Evolutionary conservation across 2,113 vertebrate genomes (phyloP).

Genomic region (Lepisosteus oculatus): DNA sequence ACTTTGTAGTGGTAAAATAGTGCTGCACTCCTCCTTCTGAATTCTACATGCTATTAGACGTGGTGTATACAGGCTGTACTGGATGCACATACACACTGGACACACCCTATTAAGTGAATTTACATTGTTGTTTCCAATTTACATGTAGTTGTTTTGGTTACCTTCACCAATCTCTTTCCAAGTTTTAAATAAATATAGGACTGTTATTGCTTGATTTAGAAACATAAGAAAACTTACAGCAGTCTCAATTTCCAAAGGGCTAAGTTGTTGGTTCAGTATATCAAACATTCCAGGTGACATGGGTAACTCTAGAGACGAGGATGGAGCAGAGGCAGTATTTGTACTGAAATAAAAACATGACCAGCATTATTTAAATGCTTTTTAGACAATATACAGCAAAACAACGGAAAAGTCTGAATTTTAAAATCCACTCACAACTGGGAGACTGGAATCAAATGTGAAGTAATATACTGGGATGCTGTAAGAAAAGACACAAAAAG

Average conservation of each 20-base stretch:
- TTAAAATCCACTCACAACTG: conserved; percentile 78
- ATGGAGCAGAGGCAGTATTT: conserved; percentile 64
- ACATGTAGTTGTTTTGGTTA: too few relatives aligned
- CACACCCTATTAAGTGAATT: too few relatives aligned
- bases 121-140: too few relatives aligned
- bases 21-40: too few relatives aligned
- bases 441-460: conserved; percentile 88
- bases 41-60: too few relatives aligned
- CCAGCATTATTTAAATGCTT: background rate
- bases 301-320: conserved; percentile 83
- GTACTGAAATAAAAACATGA: conserved; percentile 46
- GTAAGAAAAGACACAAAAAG: conserved; percentile 24
- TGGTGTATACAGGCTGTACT: too few relatives aligned
- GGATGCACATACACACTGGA: too few relatives aligned
- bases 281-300: conserved; percentile 93
- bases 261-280: conserved; percentile 84
- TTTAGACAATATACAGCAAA: background rate
- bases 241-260: conserved; percentile 79
- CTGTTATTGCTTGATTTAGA: too few relatives aligned
- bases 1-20: too few relatives aligned
- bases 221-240: conserved; percentile 61
- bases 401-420: background rate
- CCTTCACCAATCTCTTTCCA: too few relatives aligned
- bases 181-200: background rate
- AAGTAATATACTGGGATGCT: conserved; percentile 79